Percentiles rank a stretch among this genome's conserved stretches.
Conservation (phyloP, 2,797 vertebrate genomes). For the Rhinichthys osculus region DNA sequence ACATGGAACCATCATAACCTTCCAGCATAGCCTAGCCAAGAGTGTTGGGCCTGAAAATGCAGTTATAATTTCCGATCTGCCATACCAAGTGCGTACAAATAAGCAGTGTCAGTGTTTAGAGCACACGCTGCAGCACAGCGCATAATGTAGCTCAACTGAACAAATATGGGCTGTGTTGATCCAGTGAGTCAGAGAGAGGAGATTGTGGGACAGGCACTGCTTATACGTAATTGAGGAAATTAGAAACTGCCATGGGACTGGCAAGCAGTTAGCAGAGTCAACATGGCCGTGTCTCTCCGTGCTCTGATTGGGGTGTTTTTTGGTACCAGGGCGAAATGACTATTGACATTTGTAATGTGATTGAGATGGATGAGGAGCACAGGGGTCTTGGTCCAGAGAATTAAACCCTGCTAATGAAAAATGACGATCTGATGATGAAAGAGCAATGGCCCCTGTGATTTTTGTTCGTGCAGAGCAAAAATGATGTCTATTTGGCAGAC, state of each 20-base stretch:
- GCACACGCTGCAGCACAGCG: slow-evolving; percentile 73
- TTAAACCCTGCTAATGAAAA: slow-evolving; percentile 45
- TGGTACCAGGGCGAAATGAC: slow-evolving; percentile 66
- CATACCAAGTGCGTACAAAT: slow-evolving; percentile 73
- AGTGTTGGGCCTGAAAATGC: slow-evolving; percentile 71
- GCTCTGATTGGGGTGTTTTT: slow-evolving; percentile 75
- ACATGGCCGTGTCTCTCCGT: slow-evolving; percentile 67
- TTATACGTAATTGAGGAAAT: slow-evolving; percentile 71
- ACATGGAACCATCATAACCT: slow-evolving; percentile 22
- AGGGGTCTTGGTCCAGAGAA: slow-evolving; percentile 30
- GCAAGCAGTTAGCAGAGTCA: slow-evolving; percentile 71
- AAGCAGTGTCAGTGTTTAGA: slow-evolving; percentile 77
- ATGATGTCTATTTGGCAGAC: background rate
- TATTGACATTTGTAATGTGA: slow-evolving; percentile 77
- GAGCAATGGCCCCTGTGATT: slow-evolving; percentile 17
- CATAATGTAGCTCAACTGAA: slow-evolving; percentile 89
- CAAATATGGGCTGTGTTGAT: slow-evolving; percentile 81
- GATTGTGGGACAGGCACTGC: slow-evolving; percentile 59
- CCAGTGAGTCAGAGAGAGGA: slow-evolving; percentile 66
- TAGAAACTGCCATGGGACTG: slow-evolving; percentile 67
- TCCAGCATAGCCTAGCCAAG: background rate
- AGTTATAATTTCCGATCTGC: slow-evolving; percentile 76
- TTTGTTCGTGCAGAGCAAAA: background rate
- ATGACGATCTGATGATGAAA: slow-evolving; percentile 24
- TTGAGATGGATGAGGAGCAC: slow-evolving; percentile 69